A percentile compares a stretch with the other conserved stretches of the same genome.
Evolutionary conservation across 2,113 vertebrate species (phyloP).

Genomic region (Ophiodon elongatus): DNA sequence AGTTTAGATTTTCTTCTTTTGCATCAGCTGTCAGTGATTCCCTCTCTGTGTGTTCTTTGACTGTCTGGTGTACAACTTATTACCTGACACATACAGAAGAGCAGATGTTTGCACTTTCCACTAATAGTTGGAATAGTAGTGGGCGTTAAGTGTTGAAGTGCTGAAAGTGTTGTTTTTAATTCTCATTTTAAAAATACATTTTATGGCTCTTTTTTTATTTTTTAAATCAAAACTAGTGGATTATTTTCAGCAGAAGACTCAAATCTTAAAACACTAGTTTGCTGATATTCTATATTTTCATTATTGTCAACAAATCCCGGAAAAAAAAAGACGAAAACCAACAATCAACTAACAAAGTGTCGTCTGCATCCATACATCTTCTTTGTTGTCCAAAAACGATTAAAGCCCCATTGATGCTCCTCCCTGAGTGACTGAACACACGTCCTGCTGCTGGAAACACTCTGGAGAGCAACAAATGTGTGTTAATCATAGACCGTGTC

Average conservation of each 20-base stretch:
- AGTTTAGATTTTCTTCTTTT: conserved; percentile 14
- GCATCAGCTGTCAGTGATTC: background rate
- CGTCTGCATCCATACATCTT: background rate
- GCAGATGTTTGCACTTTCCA: background rate
- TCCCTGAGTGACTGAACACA: background rate
- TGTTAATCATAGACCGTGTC: background rate
- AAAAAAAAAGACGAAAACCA: background rate
- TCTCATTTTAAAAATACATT: background rate
- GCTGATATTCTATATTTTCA: background rate
- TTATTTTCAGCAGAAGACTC: background rate
- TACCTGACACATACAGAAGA: background rate
- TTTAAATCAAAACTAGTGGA: background rate
- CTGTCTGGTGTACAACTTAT: background rate
- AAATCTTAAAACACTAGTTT: background rate
- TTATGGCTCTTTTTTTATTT: background rate
- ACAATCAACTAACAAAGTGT: background rate
- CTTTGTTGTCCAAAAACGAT: background rate
- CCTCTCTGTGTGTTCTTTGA: background rate
- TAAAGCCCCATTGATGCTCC: background rate
- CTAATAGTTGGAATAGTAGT: background rate
- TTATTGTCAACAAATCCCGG: background rate
- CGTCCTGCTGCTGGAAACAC: background rate
- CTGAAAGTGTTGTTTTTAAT: background rate
- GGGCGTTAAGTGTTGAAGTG: too few species aligned
- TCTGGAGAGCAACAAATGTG: background rate